Evolutionary conservation across 2,113 vertebrate genomes (phyloP).

Genomic region (Lophius piscatorius): DNA sequence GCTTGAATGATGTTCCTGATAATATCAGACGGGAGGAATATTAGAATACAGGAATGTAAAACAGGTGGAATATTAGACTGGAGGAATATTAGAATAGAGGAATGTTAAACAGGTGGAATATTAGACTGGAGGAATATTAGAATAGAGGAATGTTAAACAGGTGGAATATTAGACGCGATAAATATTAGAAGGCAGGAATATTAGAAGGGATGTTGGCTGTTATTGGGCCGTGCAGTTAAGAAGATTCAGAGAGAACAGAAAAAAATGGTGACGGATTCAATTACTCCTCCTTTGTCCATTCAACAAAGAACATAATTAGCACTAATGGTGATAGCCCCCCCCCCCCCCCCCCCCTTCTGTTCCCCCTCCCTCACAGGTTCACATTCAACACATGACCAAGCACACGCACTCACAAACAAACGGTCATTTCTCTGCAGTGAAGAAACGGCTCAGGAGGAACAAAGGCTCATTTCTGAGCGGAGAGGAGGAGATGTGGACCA

Average conservation of each 20-base stretch:
- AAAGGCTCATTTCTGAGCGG: not conserved
- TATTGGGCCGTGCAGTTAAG: conserved; percentile 2
- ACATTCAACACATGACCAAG: not conserved
- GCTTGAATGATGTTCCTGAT: too few species aligned
- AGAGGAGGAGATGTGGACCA: conserved; percentile 2
- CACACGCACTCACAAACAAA: not conserved
- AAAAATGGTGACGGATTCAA: conserved; percentile 38
- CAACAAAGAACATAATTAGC: conserved; percentile 60
- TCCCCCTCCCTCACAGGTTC: not conserved
- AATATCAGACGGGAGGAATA: too few species aligned
- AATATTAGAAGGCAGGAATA: too few species aligned
- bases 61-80: too few species aligned
- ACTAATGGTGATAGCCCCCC: conserved; percentile 46
- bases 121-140: too few species aligned
- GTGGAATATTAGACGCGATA: too few species aligned
- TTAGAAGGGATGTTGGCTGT: not conserved
- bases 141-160: too few species aligned
- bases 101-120: too few species aligned
- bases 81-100: too few species aligned
- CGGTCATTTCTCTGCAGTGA: too few species aligned
- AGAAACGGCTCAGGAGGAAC: conserved; percentile 2
- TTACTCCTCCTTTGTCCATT: conserved; percentile 49
- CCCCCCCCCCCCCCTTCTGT: not conserved
- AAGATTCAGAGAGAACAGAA: conserved; percentile 14
- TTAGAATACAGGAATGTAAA: too few species aligned